These are phyloP conservation scores for Athripsodes cinereus DNA, from an alignment of 2,888 invertebrate genomes.

Conservation along the genomic window DNA sequence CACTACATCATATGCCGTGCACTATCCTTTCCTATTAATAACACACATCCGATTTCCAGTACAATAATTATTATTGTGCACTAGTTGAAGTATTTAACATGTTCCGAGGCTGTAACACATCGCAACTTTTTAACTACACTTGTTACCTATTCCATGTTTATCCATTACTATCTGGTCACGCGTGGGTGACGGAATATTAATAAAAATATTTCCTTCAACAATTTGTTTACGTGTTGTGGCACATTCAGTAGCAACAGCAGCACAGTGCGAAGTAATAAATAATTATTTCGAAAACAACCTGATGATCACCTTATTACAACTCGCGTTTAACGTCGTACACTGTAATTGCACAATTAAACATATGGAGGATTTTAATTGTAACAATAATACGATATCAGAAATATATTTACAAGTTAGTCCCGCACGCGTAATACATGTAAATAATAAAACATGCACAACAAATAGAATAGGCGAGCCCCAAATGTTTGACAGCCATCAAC, in stretches of 20 bases:
- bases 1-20: too few relatives aligned
- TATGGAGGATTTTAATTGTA: not conserved
- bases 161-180: not conserved
- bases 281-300: slow-evolving; percentile 14
- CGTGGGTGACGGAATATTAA: slow-evolving; percentile 14
- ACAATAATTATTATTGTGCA: slow-evolving; percentile 34
- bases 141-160: not conserved
- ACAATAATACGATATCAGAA: not conserved
- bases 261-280: slow-evolving; percentile 1
- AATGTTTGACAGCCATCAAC: not conserved
- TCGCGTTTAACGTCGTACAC: not conserved
- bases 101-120: not conserved
- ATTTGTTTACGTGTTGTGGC: slow-evolving; percentile 21
- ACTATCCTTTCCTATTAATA: not conserved
- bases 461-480: not conserved
- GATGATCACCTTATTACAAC: not conserved
- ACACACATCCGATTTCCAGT: slow-evolving; percentile 32
- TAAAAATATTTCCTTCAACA: slow-evolving; percentile 12
- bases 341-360: not conserved
- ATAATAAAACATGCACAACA: not conserved
- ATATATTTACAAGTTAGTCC: not conserved
- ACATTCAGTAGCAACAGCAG: too few relatives aligned
- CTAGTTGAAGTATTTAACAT: slow-evolving; percentile 31
- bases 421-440: not conserved
- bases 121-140: slow-evolving; percentile 5